phyloP scores from a whole-genome alignment of 2,888 invertebrate genomes.

The Phanerotoma sp. region DNA sequence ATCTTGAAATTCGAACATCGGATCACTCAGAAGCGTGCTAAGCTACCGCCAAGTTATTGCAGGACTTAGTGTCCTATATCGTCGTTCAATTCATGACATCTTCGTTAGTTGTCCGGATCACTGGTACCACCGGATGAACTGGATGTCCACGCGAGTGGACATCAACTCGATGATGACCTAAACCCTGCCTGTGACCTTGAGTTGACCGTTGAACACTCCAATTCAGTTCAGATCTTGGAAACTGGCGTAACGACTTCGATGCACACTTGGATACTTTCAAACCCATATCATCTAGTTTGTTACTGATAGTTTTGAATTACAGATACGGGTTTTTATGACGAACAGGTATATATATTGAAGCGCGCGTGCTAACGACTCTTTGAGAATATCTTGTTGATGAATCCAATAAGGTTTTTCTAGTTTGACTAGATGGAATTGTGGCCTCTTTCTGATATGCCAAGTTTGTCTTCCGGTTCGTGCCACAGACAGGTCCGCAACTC shows the following conservation, averaged over 20 bases:
- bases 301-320: constrained; percentile 21
- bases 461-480: constrained; percentile 38
- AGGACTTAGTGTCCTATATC: no score
- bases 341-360: constrained; percentile 12
- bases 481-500: constrained; percentile 34
- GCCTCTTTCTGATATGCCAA: constrained; percentile 1
- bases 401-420: constrained; percentile 16
- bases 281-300: no score
- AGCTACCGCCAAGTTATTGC: no score
- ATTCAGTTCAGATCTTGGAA: constrained; percentile 25
- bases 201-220: constrained; percentile 15
- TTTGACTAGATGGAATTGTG: background rate
- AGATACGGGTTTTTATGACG: background rate
- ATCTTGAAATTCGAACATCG: no score
- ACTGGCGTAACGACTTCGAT: constrained; percentile 29
- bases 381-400: constrained; percentile 8
- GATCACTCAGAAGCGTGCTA: constrained; percentile 13
- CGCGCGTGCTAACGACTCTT: constrained; percentile 36
- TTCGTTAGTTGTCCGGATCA: constrained; percentile 16
- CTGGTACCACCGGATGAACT: constrained; percentile 29
- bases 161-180: constrained; percentile 32
- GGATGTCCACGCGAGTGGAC: constrained; percentile 17
- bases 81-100: constrained; percentile 12
- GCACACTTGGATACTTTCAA: no score
- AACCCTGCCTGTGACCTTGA: constrained; percentile 22